phyloP scores from a whole-genome alignment of 2,888 invertebrate genomes.

The Eristalinus aeneus region DNA sequence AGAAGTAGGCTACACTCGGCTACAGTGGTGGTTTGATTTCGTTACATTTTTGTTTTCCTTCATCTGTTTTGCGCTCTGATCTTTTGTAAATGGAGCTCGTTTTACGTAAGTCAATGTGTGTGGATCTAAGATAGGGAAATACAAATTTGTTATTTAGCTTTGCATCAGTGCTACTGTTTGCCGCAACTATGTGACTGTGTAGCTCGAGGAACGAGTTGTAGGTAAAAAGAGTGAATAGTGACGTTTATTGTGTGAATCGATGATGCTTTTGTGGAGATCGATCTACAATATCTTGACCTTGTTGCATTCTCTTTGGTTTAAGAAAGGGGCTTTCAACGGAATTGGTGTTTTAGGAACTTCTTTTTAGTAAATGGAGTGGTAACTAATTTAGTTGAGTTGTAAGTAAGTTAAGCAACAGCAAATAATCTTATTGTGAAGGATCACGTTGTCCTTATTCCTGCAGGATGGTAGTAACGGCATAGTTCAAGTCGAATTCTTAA shows the following conservation, averaged over 20 bases:
- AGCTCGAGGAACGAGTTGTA: neutral
- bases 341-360: neutral
- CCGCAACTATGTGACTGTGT: neutral
- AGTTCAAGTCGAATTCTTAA: no score
- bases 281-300: neutral
- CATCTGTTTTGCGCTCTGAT: neutral
- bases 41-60: neutral
- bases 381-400: no score
- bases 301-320: neutral
- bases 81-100: neutral
- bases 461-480: no score
- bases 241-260: neutral
- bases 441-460: no score
- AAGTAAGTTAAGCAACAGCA: no score
- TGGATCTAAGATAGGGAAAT: neutral
- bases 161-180: neutral
- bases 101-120: neutral
- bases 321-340: neutral
- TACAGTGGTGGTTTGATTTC: neutral
- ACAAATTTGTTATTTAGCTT: neutral
- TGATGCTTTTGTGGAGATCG: neutral
- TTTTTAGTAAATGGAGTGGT: neutral
- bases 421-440: no score
- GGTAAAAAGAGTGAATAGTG: neutral
- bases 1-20: constrained; percentile 1